Base-by-base conservation (phyloP, 1,140 invertebrate species). In the Oedothorax gibbosus region DNA sequence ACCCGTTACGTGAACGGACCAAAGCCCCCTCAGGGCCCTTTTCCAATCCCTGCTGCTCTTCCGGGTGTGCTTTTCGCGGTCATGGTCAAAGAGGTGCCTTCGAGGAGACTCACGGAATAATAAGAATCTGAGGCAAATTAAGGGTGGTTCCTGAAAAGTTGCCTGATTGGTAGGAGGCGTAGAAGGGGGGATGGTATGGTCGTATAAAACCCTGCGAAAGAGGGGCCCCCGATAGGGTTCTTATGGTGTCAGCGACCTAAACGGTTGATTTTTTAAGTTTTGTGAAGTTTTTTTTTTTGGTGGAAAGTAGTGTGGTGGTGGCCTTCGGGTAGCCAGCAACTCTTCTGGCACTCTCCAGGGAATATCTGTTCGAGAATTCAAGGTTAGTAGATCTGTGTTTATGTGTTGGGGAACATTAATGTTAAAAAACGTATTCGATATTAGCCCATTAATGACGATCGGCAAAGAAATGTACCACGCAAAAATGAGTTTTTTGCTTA, bases 81-180 rank as follows among this genome's bases (percentile, higher is more conserved):
- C 80, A 82, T 82, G 80, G 80, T 73, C 80, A 82, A 21, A 65
- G 80, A 82, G 80, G 80, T 82, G 69, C 80, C 69, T 64, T 57
- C 35, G 65, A 82, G 80, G 80, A 82, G 53, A n/a, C n/a, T n/a
- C n/a, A n/a, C n/a, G n/a, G n/a, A n/a, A n/a, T 49, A 64, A 54
- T 15, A 60, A 82, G 35, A 35, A 73, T 62, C 68, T 51, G 80
- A 82, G 80, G 80, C 80, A 82, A 82, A 82, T 82, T 64, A 73
- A 82, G 80, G 80, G 80, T 73, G 80, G 62, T 64, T 56, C 51
- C 54, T 20, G 51, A 72, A 73, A 73, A 82, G 80, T 81, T 18
- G 78, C 71, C 78, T 81, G 78, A 81, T 81, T 82, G 80, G 80
- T 82, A 62, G 68, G 69, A 64, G 50, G 80, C 20, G 18, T 21